Percentiles rank a stretch among this genome's conserved stretches.
These are phyloP conservation scores for Rhopilema esculentum DNA, from an alignment of 30 jellyfish, hydroid and myxozoan species.

Conservation along the genomic window DNA sequence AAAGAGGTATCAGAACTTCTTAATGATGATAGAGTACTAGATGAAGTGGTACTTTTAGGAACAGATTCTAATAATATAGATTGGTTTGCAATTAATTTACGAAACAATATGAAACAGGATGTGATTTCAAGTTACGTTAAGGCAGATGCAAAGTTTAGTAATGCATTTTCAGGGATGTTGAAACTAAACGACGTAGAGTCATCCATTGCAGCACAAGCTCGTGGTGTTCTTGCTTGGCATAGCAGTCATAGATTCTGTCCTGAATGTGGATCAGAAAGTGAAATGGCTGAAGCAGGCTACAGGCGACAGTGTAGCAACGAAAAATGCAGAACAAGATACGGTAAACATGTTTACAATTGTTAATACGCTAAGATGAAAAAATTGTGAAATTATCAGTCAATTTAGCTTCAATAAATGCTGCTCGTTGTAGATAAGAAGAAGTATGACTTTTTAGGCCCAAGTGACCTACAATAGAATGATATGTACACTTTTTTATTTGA, in stretches of 20 bases:
- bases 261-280: slow-evolving; percentile 64
- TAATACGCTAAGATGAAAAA: too few species aligned
- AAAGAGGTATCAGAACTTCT: not conserved
- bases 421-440: too few species aligned
- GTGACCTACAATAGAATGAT: too few species aligned
- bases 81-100: slow-evolving; percentile 70
- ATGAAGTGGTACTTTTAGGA: slow-evolving; percentile 24
- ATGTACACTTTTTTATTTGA: too few species aligned
- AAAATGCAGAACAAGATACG: slow-evolving; percentile 59
- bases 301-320: slow-evolving; percentile 61
- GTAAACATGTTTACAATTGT: slow-evolving; percentile 8
- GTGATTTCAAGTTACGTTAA: not conserved
- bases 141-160: slow-evolving; percentile 28
- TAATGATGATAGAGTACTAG: not conserved
- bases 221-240: slow-evolving; percentile 83
- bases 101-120: slow-evolving; percentile 5
- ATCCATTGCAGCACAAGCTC: slow-evolving; percentile 79
- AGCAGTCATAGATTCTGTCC: slow-evolving; percentile 71
- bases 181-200: slow-evolving; percentile 52
- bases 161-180: slow-evolving; percentile 45
- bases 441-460: too few species aligned
- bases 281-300: slow-evolving; percentile 77
- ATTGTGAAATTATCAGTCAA: too few species aligned
- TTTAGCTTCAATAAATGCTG: too few species aligned
- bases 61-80: not conserved